These are phyloP conservation scores for Cheirogaleus medius DNA, from an alignment of 2,113 vertebrate genomes.

Conservation along the genomic window DNA sequence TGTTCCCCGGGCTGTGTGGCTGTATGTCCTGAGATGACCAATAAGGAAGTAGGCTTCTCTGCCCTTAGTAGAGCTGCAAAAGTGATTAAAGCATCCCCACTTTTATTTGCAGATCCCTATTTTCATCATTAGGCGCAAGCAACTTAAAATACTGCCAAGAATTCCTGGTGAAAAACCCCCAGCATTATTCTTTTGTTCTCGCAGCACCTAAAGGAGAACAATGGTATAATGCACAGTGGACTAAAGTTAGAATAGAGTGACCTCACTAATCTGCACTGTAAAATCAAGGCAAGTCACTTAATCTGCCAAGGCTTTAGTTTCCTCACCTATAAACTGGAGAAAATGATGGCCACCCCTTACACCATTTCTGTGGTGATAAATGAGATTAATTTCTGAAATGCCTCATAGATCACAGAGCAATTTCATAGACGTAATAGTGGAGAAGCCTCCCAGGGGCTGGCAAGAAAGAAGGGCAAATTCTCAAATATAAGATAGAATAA, in stretches of 20 bases:
- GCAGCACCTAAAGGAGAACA: not conserved
- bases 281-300: not conserved
- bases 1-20: rapidly evolving
- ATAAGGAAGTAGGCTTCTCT: not conserved
- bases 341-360: not conserved
- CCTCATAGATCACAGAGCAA: not conserved
- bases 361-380: not conserved
- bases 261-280: not conserved
- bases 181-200: not conserved
- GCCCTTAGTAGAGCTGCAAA: not conserved
- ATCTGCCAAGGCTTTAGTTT: not conserved
- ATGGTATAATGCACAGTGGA: not conserved
- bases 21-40: not conserved
- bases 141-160: not conserved
- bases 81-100: not conserved
- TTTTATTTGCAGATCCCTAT: too few species aligned
- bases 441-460: not conserved
- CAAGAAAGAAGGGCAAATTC: not conserved
- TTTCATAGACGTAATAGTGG: not conserved
- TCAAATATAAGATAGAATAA: not conserved
- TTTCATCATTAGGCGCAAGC: not conserved
- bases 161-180: not conserved
- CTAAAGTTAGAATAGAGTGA: not conserved
- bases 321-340: not conserved
- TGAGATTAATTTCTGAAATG: conserved; percentile 19